phyloP scores from a whole-genome alignment of 1,140 invertebrate species.

The Antheraea mylitta region DNA sequence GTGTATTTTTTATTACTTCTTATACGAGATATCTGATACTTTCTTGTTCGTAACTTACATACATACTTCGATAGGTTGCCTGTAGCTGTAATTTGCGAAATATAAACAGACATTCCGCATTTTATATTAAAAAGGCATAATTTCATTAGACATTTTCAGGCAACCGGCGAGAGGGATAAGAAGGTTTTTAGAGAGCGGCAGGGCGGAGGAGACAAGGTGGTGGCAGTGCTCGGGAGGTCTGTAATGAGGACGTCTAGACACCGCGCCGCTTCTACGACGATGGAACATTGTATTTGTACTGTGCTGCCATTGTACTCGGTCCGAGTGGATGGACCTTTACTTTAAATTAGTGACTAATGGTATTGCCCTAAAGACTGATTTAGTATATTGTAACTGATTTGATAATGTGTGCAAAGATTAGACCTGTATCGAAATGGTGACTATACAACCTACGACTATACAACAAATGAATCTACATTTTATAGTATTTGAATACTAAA shows the following conservation, averaged over 20 bases:
- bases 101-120: not conserved
- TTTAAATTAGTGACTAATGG: not conserved
- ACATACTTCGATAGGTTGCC: no score
- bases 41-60: no score
- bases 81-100: not conserved
- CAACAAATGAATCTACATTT: no score
- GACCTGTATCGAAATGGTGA: no score
- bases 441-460: no score
- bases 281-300: conserved; percentile 11
- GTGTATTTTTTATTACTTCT: no score
- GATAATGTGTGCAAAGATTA: no score
- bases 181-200: not conserved
- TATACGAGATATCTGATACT: no score
- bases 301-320: conserved; percentile 7
- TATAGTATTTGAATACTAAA: no score
- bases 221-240: conserved; percentile 23
- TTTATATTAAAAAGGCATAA: conserved; percentile 44
- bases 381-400: no score
- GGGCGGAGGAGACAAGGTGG: conserved; percentile 15
- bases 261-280: conserved; percentile 12
- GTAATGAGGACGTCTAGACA: conserved; percentile 72
- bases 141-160: conserved; percentile 44
- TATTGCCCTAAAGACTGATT: not conserved
- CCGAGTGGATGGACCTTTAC: not conserved
- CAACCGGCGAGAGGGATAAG: conserved; percentile 20